Evolutionary conservation across 2,888 invertebrate species (phyloP).

Genomic region (Imbricaverruca yamaguchii): DNA sequence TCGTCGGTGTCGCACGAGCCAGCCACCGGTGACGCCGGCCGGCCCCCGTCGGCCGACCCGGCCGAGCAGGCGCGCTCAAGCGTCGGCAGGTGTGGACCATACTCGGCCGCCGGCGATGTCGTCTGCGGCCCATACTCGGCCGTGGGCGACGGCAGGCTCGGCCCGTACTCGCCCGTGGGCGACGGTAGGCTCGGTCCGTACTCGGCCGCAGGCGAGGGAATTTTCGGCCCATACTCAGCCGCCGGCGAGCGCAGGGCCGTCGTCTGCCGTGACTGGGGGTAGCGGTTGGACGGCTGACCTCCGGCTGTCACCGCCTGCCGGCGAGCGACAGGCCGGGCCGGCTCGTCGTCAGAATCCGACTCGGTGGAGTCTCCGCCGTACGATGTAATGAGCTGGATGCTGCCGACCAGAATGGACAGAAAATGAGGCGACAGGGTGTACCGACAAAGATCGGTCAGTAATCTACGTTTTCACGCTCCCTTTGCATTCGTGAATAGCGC

Average conservation of each 20-base stretch:
- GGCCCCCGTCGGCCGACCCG: not conserved
- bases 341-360: not conserved
- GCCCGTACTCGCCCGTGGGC: not conserved
- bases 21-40: not conserved
- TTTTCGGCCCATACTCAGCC: not conserved
- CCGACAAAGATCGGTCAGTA: too few relatives aligned
- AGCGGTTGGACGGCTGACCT: not conserved
- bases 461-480: too few relatives aligned
- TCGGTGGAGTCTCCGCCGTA: constrained; percentile 13
- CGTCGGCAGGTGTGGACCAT: not conserved
- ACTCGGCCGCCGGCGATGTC: too few relatives aligned
- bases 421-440: too few relatives aligned
- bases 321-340: not conserved
- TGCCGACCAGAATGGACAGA: not conserved
- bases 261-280: not conserved
- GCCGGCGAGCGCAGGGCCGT: not conserved
- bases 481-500: too few relatives aligned
- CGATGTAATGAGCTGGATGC: not conserved
- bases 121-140: not conserved
- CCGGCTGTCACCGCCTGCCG: not conserved
- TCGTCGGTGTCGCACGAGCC: constrained; percentile 42
- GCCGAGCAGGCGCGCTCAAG: not conserved
- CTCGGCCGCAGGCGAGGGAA: not conserved
- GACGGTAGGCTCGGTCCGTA: not conserved
- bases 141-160: not conserved